Base-by-base conservation (phyloP, 2,113 vertebrate species). In the Mola mola region DNA sequence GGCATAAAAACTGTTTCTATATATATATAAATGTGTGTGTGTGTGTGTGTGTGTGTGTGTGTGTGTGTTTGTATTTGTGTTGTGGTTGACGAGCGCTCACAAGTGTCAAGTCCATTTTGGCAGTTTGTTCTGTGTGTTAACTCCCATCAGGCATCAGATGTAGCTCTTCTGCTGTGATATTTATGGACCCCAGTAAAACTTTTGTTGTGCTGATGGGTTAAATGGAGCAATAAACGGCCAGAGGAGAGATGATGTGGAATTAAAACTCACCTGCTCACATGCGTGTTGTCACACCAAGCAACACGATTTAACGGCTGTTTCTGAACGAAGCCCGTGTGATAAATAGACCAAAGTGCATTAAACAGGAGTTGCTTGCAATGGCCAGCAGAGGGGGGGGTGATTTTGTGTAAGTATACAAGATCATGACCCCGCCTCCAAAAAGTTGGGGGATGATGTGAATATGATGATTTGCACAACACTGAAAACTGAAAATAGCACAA, bases 41-140 rank as follows among this genome's bases (percentile, higher is more conserved):
- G 15, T 31, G 26, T 41, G 24, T 34, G 50, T 47, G 6, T 26
- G 13, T 4, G 1, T 28, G 4, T 34, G 3, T 26, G 17, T 21
- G 37, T 19, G 24, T 6, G 12, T 34, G 4, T 61, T 6, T 20
- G 3, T 2, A 11, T 19, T 4, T 46, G 40, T 16, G 16, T 6
- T 20, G 17, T 48, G 43, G 55, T 34, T 52, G 44, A n/a, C n/a
- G n/a, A n/a, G n/a, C n/a, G n/a, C n/a, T n/a, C n/a, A n/a, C 16
- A 9, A 3, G 2, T 44, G 47, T 8, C 40, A 5, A 7, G 20
- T 51, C 26, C 21, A 38, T 61, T 75, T 61, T 42, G 52, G 42
- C 19, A 16, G 37, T 49, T 76, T 76, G 72, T 51, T 76, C 37
- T 66, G 33, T 33, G 47, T 40, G 10, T 4, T 6, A n/a, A 24